Evolutionary conservation across 2,888 invertebrate genomes (phyloP).

Genomic region (Bruchidius siliquastri): DNA sequence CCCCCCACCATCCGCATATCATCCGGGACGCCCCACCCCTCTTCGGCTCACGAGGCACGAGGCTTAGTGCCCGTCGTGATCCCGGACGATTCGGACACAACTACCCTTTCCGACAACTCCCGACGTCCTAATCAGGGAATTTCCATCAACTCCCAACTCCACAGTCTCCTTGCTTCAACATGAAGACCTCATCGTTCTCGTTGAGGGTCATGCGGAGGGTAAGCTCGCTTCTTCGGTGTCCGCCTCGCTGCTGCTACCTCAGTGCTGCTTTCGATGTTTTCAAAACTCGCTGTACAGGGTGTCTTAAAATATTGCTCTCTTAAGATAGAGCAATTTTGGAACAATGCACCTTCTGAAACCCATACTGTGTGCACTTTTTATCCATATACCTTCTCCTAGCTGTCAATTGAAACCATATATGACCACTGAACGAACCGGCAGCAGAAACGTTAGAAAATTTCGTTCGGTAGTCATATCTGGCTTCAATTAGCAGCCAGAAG

Average conservation of each 20-base stretch:
- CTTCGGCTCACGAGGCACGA: not conserved
- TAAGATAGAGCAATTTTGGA: no score
- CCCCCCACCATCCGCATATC: not conserved
- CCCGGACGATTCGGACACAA: conserved; percentile 5
- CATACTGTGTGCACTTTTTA: no score
- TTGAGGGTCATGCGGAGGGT: conserved; percentile 76
- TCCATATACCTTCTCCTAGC: no score
- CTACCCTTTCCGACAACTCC: conserved; percentile 6
- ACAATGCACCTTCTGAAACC: no score
- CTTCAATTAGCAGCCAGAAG: no score
- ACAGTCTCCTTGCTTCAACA: conserved; percentile 42
- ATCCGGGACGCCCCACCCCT: conserved; percentile 1
- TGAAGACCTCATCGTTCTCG: conserved; percentile 76
- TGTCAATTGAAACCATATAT: no score
- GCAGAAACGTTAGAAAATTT: no score
- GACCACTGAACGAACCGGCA: no score
- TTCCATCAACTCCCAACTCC: conserved; percentile 10
- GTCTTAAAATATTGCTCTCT: not conserved
- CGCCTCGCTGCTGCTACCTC: conserved; percentile 15
- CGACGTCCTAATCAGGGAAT: conserved; percentile 15
- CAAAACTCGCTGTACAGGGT: not conserved
- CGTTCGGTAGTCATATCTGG: no score
- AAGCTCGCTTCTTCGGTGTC: conserved; percentile 42
- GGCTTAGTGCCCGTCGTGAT: conserved; percentile 8
- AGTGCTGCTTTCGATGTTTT: not conserved